phyloP scores from a whole-genome alignment of 30 jellyfish, hydroid and myxozoan species.

The Hydractinia symbiolongicarpus region DNA sequence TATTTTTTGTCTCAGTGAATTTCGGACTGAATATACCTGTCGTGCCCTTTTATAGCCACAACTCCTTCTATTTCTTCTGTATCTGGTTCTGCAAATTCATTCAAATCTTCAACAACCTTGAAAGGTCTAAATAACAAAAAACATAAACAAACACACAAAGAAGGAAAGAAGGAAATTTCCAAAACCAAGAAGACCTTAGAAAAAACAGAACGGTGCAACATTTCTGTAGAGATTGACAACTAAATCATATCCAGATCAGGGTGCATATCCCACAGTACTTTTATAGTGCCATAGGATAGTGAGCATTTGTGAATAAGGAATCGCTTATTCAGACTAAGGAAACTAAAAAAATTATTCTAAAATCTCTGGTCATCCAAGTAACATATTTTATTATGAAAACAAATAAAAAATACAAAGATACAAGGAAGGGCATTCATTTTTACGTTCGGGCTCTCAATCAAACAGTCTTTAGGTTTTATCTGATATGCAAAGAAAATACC shows the following conservation, averaged over 20 bases:
- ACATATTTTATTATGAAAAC: no score
- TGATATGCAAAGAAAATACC: no score
- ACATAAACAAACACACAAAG: neutral
- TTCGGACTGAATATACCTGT: conserved; percentile 51
- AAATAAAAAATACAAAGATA: no score
- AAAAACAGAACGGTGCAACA: neutral
- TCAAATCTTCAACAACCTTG: conserved; percentile 53
- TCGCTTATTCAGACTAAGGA: no score
- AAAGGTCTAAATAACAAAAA: conserved; percentile 43
- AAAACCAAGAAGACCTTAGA: neutral
- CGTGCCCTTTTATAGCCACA: conserved; percentile 54
- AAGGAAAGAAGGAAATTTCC: neutral
- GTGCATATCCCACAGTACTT: no score
- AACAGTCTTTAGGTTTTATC: neutral
- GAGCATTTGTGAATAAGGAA: no score
- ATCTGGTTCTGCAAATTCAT: conserved; percentile 82
- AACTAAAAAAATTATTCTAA: no score
- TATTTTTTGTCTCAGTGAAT: no score
- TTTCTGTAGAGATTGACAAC: neutral
- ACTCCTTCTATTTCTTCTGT: conserved; percentile 39
- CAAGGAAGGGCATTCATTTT: no score
- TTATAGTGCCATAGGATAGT: no score
- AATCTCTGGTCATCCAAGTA: no score
- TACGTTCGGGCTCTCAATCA: neutral
- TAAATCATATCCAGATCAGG: neutral